phyloP scores from a whole-genome alignment of 1,140 invertebrate genomes.

The Gonatopus flavifemur region DNA sequence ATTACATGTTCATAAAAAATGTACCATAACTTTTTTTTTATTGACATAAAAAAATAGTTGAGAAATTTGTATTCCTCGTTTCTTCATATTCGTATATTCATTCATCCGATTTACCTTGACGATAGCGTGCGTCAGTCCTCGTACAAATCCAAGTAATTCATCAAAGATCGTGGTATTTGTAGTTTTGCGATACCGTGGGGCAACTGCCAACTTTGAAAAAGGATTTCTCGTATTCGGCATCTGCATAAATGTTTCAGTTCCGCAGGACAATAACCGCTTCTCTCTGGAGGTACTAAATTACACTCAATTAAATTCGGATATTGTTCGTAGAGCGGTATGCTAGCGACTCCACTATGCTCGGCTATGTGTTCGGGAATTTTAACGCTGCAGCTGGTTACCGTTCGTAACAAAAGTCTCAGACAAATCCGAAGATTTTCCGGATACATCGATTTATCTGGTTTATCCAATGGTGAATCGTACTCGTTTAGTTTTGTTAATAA shows the following conservation, averaged over 20 bases:
- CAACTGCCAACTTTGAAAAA: conserved; percentile 70
- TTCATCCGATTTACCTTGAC: too few relatives aligned
- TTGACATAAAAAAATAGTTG: too few relatives aligned
- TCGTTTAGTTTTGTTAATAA: conserved; percentile 68
- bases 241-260: conserved; percentile 61
- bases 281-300: conserved; percentile 63
- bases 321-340: conserved; percentile 63
- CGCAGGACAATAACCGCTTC: conserved; percentile 64
- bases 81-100: too few relatives aligned
- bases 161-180: conserved; percentile 65
- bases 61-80: too few relatives aligned
- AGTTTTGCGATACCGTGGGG: conserved; percentile 71
- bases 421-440: conserved; percentile 68
- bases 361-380: conserved; percentile 45
- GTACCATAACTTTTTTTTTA: too few relatives aligned
- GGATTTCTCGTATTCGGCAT: conserved; percentile 65
- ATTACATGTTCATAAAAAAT: too few relatives aligned
- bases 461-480: conserved; percentile 46
- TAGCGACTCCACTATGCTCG: conserved; percentile 45
- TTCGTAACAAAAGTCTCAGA: conserved; percentile 67
- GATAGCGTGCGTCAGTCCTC: conserved; percentile 58
- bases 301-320: conserved; percentile 66
- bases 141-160: conserved; percentile 72
- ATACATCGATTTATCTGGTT: conserved; percentile 52
- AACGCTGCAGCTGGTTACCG: conserved; percentile 56